These are phyloP conservation scores for Lamellibrachia luymesi DNA, from an alignment of 1,140 invertebrate genomes.

Conservation along the genomic window DNA sequence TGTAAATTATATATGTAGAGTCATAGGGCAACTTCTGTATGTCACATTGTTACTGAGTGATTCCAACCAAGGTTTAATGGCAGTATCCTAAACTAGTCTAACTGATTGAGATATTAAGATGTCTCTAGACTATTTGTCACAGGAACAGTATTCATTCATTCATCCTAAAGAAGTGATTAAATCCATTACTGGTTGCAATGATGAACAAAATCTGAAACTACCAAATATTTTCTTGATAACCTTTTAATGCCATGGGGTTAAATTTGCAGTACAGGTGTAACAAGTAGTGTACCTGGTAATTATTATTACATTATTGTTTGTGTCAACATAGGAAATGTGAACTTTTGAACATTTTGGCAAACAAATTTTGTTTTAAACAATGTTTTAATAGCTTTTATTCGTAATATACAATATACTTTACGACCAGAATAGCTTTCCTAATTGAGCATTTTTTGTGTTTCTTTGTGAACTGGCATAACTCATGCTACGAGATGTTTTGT, in stretches of 20 bases:
- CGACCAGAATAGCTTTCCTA: background rate
- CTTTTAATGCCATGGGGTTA: background rate
- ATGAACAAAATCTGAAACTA: background rate
- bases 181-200: background rate
- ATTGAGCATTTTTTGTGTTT: background rate
- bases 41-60: background rate
- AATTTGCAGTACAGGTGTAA: background rate
- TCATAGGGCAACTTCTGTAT: background rate
- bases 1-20: background rate
- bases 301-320: too few relatives aligned
- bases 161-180: background rate
- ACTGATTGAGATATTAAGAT: too few relatives aligned
- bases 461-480: background rate
- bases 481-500: background rate
- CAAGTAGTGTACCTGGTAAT: too few relatives aligned
- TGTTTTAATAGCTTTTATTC: background rate
- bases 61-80: background rate
- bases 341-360: background rate
- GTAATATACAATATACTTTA: background rate
- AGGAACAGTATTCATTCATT: too few relatives aligned
- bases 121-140: too few relatives aligned
- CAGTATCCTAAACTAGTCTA: background rate
- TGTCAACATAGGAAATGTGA: background rate
- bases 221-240: background rate
- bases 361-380: background rate